These are phyloP conservation scores for Euglossa dilemma DNA, from an alignment of 1,140 invertebrate species.

Conservation along the genomic window DNA sequence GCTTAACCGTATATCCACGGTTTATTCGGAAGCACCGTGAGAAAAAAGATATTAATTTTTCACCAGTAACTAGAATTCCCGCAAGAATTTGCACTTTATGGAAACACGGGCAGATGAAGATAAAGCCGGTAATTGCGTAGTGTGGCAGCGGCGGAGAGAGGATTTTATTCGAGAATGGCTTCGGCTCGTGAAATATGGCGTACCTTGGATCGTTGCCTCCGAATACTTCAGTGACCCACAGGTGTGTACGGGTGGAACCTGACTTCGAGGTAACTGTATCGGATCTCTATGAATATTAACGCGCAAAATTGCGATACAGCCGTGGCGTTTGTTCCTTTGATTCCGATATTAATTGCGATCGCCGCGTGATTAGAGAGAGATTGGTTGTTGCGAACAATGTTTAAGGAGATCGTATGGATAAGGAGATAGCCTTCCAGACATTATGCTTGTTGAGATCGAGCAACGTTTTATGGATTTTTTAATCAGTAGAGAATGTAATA, in stretches of 20 bases:
- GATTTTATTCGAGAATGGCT: conserved; percentile 15
- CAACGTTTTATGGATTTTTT: no score
- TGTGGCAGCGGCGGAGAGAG: not conserved
- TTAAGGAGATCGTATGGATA: not conserved
- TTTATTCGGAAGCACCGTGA: conserved; percentile 34
- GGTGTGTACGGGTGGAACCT: not conserved
- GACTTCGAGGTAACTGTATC: conserved; percentile 7
- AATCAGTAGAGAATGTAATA: no score
- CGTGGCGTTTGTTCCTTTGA: not conserved
- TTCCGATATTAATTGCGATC: not conserved
- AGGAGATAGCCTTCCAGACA: no score
- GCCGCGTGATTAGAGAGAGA: not conserved
- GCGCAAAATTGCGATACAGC: not conserved
- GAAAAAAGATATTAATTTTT: conserved; percentile 50
- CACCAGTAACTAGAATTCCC: conserved; percentile 46
- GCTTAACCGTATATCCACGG: conserved; percentile 59
- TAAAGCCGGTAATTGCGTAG: conserved; percentile 34
- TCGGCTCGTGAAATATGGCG: not conserved
- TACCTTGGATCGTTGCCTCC: not conserved
- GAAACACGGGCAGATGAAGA: conserved; percentile 46
- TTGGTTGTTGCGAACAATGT: no score
- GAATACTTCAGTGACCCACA: conserved; percentile 14
- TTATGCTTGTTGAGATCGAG: no score
- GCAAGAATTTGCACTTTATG: conserved; percentile 51
- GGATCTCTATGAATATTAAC: not conserved